Percentiles rank a stretch among this genome's conserved stretches.
Conservation (phyloP, 1,140 invertebrate species). For the Lordiphosa stackelbergi region DNA sequence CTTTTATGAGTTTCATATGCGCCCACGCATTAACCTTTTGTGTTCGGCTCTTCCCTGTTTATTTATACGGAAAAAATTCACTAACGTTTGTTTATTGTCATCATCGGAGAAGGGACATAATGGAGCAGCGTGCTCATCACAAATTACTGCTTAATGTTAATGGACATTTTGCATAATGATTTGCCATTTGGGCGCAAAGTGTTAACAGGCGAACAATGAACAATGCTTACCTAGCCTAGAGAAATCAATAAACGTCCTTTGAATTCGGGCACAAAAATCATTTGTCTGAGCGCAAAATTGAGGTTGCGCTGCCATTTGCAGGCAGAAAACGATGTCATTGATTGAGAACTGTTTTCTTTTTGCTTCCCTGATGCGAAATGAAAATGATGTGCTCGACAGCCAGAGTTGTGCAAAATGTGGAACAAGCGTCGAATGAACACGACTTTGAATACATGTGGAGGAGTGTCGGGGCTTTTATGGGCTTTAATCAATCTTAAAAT, state of each 20-base stretch:
- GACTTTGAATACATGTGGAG: too few species aligned
- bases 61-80: constrained; percentile 16
- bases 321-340: constrained; percentile 37
- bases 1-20: too few species aligned
- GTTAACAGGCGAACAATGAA: constrained; percentile 43
- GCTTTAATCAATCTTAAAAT: too few species aligned
- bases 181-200: constrained; percentile 22
- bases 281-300: constrained; percentile 43
- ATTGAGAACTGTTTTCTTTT: constrained; percentile 25
- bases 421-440: constrained; percentile 11
- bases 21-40: constrained; percentile 34
- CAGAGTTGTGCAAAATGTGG: constrained; percentile 9
- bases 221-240: not conserved
- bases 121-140: too few species aligned
- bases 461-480: too few species aligned
- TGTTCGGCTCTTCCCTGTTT: constrained; percentile 8
- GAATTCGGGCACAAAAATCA: constrained; percentile 45
- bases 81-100: constrained; percentile 5
- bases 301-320: constrained; percentile 36
- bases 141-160: constrained; percentile 14
- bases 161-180: constrained; percentile 52
- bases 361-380: constrained; percentile 23
- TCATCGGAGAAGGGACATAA: not conserved
- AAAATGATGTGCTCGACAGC: constrained; percentile 29
- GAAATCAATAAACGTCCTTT: constrained; percentile 46